Conservation (phyloP, 2,113 vertebrate species). For the Campylomormyrus tamandua region DNA sequence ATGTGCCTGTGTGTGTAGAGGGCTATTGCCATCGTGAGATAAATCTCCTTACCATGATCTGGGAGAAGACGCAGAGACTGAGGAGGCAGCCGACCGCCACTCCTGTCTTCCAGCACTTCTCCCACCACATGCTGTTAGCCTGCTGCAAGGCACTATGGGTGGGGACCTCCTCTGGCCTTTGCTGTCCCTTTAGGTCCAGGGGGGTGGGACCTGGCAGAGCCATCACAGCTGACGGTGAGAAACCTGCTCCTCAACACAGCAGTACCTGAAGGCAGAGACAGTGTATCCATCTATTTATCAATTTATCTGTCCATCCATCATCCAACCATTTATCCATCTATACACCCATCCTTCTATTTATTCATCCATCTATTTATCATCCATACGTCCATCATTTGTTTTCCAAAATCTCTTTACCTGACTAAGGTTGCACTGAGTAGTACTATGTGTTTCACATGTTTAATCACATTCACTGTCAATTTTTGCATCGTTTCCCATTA, state of each 20-base stretch:
- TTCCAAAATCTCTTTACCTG: neutral
- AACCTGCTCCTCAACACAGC: conserved; percentile 24
- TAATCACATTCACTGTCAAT: neutral
- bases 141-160: conserved; percentile 5
- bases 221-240: conserved; percentile 31
- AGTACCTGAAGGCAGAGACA: neutral
- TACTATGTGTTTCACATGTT: neutral
- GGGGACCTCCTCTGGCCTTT: conserved; percentile 22
- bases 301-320: neutral
- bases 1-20: neutral
- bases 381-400: neutral
- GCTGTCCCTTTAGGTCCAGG: conserved; percentile 27
- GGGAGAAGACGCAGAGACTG: conserved; percentile 72
- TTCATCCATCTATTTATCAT: neutral
- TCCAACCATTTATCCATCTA: neutral
- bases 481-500: neutral
- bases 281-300: neutral
- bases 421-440: neutral
- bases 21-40: neutral
- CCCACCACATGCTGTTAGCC: conserved; percentile 33
- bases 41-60: conserved; percentile 74
- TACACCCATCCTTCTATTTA: neutral
- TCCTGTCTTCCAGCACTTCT: conserved; percentile 64
- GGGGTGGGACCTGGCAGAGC: conserved; percentile 23
- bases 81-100: conserved; percentile 63